Conservation (phyloP, 2,113 vertebrate species). For the Phocoena phocoena region DNA sequence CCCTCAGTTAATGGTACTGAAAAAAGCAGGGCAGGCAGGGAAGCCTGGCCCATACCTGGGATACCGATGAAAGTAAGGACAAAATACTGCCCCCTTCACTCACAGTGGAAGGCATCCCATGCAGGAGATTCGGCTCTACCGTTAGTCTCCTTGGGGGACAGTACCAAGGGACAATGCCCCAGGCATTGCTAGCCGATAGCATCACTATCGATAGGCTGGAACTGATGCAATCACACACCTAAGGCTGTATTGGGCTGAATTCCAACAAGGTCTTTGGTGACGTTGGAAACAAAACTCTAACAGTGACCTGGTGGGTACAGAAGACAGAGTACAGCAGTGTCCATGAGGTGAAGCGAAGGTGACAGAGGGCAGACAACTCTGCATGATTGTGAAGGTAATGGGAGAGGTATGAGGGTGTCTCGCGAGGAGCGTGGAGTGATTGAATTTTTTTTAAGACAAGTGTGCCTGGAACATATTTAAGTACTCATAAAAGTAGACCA, state of each 20-base stretch:
- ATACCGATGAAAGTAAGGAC: not conserved
- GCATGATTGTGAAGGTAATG: not conserved
- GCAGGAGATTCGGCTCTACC: not conserved
- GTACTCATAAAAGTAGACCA: not conserved
- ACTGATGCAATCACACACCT: too few species aligned
- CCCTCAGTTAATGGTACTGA: not conserved
- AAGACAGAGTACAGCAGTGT: not conserved
- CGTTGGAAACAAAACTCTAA: not conserved
- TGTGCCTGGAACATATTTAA: not conserved
- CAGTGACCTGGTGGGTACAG: not conserved
- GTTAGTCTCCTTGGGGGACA: not conserved
- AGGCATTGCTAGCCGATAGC: not conserved
- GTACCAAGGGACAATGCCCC: too few species aligned
- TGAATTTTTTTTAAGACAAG: not conserved
- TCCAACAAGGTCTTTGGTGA: not conserved
- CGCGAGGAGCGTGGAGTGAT: not conserved
- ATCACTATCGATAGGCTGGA: too few species aligned
- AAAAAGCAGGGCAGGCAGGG: not conserved
- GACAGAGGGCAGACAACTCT: not conserved
- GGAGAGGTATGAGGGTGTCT: not conserved
- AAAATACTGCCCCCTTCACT: not conserved
- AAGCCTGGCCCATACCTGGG: not conserved
- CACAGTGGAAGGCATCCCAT: accelerated
- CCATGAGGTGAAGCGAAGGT: not conserved
- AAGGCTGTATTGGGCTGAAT: not conserved